Evolutionary conservation across 2,797 vertebrate species (phyloP).

Genomic region (Bryconaethiops microstoma): DNA sequence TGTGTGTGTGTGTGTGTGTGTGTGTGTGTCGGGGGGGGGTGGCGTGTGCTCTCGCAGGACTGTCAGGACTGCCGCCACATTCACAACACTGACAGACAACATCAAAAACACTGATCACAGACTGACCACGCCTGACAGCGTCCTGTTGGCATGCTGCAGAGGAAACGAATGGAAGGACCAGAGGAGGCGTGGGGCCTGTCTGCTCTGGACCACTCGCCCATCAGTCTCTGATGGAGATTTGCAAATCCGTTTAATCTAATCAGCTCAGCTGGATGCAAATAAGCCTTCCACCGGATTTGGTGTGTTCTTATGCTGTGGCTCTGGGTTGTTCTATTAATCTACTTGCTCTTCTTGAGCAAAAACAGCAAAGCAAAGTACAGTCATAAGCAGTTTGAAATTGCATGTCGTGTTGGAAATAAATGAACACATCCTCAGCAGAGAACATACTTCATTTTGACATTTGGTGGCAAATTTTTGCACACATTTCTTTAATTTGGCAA

Average conservation of each 20-base stretch:
- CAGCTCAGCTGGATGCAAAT: slow-evolving; percentile 19
- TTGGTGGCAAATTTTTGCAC: too few relatives aligned
- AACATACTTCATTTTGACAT: too few relatives aligned
- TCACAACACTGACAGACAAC: slow-evolving; percentile 37
- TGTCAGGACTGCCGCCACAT: slow-evolving; percentile 50
- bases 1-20: too few relatives aligned
- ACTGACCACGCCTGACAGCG: slow-evolving; percentile 23
- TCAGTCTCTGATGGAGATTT: slow-evolving; percentile 16
- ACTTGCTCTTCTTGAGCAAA: background rate
- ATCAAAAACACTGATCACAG: slow-evolving; percentile 43
- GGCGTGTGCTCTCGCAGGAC: slow-evolving; percentile 30
- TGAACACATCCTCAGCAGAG: too few relatives aligned
- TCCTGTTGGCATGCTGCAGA: slow-evolving; percentile 26
- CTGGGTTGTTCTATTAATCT: background rate
- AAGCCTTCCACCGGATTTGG: background rate
- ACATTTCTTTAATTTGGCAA: too few relatives aligned
- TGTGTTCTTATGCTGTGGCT: background rate
- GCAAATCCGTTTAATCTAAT: slow-evolving; percentile 16
- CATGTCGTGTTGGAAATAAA: too few relatives aligned
- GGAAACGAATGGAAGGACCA: background rate
- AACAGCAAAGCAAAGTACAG: too few relatives aligned
- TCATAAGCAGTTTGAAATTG: too few relatives aligned
- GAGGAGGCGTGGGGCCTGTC: slow-evolving; percentile 14
- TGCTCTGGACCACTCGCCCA: slow-evolving; percentile 30
- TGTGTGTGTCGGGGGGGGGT: too few relatives aligned